Evolutionary conservation across 2,888 invertebrate genomes (phyloP).

Genomic region (Biston stratarius): DNA sequence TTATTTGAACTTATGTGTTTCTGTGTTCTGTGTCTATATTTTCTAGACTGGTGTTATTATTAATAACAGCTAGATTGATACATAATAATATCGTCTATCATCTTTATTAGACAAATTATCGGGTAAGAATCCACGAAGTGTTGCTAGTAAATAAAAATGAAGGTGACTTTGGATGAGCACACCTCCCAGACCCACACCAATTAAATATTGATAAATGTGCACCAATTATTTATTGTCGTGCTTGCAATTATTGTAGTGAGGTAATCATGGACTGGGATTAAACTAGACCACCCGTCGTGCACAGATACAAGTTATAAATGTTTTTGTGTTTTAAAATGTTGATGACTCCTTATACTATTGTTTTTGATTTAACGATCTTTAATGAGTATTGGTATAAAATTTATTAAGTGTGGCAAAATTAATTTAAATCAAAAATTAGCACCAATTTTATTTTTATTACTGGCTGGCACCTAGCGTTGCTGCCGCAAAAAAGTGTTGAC

Average conservation of each 20-base stretch:
- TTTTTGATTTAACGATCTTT: not conserved
- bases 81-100: too few relatives aligned
- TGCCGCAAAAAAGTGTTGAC: too few relatives aligned
- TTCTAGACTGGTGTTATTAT: too few relatives aligned
- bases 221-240: constrained; percentile 56
- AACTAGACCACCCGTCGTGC: constrained; percentile 32
- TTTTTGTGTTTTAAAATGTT: constrained; percentile 1
- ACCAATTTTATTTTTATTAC: too few relatives aligned
- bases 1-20: too few relatives aligned
- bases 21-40: too few relatives aligned
- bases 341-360: constrained; percentile 2
- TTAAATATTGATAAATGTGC: constrained; percentile 50
- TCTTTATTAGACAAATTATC: too few relatives aligned
- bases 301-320: constrained; percentile 2
- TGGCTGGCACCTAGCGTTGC: too few relatives aligned
- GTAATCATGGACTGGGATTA: constrained; percentile 22
- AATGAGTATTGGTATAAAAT: too few relatives aligned
- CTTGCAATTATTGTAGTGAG: constrained; percentile 29
- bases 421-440: too few relatives aligned
- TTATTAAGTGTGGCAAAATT: too few relatives aligned
- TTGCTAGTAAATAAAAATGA: not conserved
- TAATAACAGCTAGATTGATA: too few relatives aligned
- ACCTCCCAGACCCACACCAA: constrained; percentile 22
- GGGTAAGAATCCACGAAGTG: not conserved
- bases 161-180: constrained; percentile 14